These are phyloP conservation scores for Lycodopsis pacificus DNA, from an alignment of 2,797 vertebrate genomes.

Conservation along the genomic window DNA sequence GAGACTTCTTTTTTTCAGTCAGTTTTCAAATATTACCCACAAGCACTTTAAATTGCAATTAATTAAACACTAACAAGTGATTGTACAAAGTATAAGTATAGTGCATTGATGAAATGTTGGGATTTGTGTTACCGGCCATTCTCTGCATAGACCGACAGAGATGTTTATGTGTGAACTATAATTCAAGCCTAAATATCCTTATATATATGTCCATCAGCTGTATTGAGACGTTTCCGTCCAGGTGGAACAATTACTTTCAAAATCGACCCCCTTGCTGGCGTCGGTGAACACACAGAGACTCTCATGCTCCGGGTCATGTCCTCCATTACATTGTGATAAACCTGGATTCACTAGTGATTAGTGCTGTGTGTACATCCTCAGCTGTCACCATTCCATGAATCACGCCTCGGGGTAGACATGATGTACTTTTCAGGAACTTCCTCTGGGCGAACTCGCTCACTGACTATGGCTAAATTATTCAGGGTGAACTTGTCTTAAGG, in stretches of 20 bases:
- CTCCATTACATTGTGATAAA: slow-evolving; percentile 34
- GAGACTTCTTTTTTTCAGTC: too few relatives aligned
- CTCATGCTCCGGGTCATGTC: slow-evolving; percentile 40
- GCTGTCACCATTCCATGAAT: slow-evolving; percentile 56
- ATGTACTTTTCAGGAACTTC: slow-evolving; percentile 73
- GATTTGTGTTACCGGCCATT: not conserved
- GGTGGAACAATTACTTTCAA: slow-evolving; percentile 25
- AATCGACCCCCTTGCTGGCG: slow-evolving; percentile 47
- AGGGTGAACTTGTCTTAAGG: slow-evolving; percentile 71
- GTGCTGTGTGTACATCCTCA: slow-evolving; percentile 47
- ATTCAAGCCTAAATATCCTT: not conserved
- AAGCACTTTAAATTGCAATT: too few relatives aligned
- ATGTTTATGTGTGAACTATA: not conserved
- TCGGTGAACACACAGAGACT: slow-evolving; percentile 18
- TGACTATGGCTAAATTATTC: slow-evolving; percentile 73
- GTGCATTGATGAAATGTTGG: not conserved
- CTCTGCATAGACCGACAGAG: not conserved
- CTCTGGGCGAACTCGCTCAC: slow-evolving; percentile 60
- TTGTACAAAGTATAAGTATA: too few relatives aligned
- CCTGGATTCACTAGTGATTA: slow-evolving; percentile 64
- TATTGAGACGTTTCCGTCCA: slow-evolving; percentile 22
- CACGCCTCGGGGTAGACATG: slow-evolving; percentile 53
- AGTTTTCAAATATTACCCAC: too few relatives aligned
- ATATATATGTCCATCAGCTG: not conserved
- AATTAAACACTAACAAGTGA: too few relatives aligned